These are phyloP conservation scores for Onychorhynchus coronatus DNA, from an alignment of 2,113 vertebrate species.

Conservation along the genomic window DNA sequence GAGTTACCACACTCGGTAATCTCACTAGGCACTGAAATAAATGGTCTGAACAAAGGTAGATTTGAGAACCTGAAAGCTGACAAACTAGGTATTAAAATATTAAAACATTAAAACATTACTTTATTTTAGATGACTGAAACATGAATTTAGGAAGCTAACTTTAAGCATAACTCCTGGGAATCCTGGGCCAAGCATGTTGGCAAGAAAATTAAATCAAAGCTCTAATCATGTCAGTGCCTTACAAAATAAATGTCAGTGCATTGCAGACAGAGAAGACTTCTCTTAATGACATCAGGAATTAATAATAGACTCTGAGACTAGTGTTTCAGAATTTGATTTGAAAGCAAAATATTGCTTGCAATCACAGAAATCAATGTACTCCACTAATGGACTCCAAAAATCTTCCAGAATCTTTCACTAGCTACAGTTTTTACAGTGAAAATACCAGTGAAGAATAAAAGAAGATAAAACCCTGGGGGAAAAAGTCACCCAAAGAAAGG, in stretches of 20 bases:
- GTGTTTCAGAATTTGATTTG: background rate
- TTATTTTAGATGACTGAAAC: background rate
- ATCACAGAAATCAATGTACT: slow-evolving; percentile 24
- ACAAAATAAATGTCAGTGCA: slow-evolving; percentile 11
- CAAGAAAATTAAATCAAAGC: background rate
- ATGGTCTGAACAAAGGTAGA: background rate
- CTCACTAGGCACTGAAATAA: background rate
- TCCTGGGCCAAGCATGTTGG: background rate
- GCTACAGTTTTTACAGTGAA: background rate
- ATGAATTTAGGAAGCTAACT: background rate
- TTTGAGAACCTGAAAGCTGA: background rate
- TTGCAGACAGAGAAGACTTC: background rate
- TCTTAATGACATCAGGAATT: slow-evolving; percentile 37
- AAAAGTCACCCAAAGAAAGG: background rate
- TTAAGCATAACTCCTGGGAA: background rate
- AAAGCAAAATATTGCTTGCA: slow-evolving; percentile 1
- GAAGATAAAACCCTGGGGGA: background rate
- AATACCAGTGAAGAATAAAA: background rate
- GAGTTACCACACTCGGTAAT: background rate
- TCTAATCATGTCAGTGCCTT: background rate
- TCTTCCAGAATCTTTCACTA: background rate
- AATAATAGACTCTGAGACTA: slow-evolving; percentile 17
- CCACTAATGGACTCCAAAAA: background rate
- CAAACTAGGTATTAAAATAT: background rate
- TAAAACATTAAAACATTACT: background rate